These are phyloP conservation scores for Masticophis lateralis DNA, from an alignment of 2,797 vertebrate species.

Conservation along the genomic window DNA sequence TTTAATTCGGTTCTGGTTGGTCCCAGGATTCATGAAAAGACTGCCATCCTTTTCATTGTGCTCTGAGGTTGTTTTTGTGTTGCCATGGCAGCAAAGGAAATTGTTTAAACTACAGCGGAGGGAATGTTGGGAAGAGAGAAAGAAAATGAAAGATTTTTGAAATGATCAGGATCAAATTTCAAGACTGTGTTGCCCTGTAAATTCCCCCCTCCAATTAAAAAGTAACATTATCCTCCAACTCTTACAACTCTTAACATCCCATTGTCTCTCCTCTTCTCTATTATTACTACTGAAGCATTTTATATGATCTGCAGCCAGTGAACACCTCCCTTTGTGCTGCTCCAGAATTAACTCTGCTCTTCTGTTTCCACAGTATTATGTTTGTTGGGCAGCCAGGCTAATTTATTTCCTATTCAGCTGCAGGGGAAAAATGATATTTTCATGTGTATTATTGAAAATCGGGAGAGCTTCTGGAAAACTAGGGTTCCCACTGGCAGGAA, in stretches of 20 bases:
- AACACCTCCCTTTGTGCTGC: neutral
- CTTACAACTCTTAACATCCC: neutral
- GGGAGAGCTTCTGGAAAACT: neutral
- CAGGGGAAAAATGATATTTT: neutral
- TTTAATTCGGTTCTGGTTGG: constrained; percentile 51
- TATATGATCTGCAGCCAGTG: neutral
- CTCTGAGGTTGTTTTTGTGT: constrained; percentile 70
- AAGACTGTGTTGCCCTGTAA: constrained; percentile 24
- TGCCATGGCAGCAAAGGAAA: constrained; percentile 69
- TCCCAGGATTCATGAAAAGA: constrained; percentile 38
- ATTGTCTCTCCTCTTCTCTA: neutral
- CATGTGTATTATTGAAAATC: neutral
- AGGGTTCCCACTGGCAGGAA: neutral
- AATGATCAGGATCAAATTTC: constrained; percentile 28
- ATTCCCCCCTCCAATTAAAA: neutral
- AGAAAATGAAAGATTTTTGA: constrained; percentile 1
- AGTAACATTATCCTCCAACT: constrained; percentile 12
- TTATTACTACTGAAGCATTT: neutral
- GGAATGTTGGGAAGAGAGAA: constrained; percentile 10
- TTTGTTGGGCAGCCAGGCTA: neutral
- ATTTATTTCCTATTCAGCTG: neutral
- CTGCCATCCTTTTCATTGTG: constrained; percentile 40
- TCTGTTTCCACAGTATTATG: neutral
- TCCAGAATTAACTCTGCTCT: neutral
- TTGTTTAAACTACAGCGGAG: constrained; percentile 30